Evolutionary conservation across 2,888 invertebrate species (phyloP).

Genomic region (Dendrolimus houi): DNA sequence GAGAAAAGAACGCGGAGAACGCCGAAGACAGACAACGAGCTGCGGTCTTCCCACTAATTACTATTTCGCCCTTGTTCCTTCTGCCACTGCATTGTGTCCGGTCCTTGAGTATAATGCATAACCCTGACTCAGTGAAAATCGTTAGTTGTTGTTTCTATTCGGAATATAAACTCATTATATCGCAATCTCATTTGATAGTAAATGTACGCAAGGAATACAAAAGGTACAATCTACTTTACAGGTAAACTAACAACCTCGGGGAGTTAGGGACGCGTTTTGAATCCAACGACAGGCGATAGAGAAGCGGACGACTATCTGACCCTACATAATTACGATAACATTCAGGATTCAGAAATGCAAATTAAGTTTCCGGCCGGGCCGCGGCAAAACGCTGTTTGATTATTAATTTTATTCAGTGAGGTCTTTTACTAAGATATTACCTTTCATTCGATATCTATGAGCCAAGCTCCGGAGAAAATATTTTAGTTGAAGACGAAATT

Average conservation of each 20-base stretch:
- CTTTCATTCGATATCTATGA: neutral
- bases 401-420: conserved; percentile 28
- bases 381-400: conserved; percentile 27
- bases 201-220: conserved; percentile 9
- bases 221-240: conserved; percentile 12
- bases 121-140: neutral
- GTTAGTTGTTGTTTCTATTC: neutral
- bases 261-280: conserved; percentile 15
- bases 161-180: neutral
- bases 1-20: too few species aligned
- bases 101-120: too few species aligned
- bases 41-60: too few species aligned
- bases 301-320: conserved; percentile 22
- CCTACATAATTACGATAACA: conserved; percentile 40
- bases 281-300: conserved; percentile 13
- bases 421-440: conserved; percentile 1
- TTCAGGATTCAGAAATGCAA: conserved; percentile 44
- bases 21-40: too few species aligned
- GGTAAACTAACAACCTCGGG: conserved; percentile 13
- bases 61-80: too few species aligned
- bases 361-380: conserved; percentile 26
- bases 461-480: conserved; percentile 1
- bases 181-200: neutral
- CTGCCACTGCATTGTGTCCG: too few species aligned
- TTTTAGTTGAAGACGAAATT: conserved; percentile 2